Conservation (phyloP, 1,140 invertebrate genomes). For the Zaprionus kolodkinae region DNA sequence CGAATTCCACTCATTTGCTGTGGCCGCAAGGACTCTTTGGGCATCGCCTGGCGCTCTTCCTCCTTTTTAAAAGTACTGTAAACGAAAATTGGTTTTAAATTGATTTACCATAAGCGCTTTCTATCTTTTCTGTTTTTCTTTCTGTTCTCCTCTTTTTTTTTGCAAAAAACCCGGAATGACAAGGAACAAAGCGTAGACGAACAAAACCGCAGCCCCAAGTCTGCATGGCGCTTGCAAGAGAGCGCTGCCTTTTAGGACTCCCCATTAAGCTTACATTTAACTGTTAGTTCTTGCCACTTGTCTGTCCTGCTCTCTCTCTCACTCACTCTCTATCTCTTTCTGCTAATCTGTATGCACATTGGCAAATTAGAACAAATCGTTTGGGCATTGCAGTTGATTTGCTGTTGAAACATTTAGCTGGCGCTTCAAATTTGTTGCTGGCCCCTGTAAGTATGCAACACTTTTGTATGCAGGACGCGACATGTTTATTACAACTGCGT, state of each 20-base stretch:
- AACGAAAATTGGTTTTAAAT: conserved; percentile 80
- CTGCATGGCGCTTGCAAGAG: not conserved
- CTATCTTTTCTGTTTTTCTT: not conserved
- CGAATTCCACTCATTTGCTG: conserved; percentile 62
- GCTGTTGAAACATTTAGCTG: conserved; percentile 44
- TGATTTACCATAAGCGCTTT: conserved; percentile 76
- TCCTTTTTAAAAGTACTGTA: conserved; percentile 21
- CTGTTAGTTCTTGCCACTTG: conserved; percentile 1
- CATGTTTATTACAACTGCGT: conserved; percentile 65
- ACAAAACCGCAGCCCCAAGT: conserved; percentile 28
- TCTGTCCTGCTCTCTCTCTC: not conserved
- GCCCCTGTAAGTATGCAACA: conserved; percentile 31
- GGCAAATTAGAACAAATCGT: conserved; percentile 72
- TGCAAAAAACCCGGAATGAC: conserved; percentile 12
- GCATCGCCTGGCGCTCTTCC: conserved; percentile 1
- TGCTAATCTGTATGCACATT: conserved; percentile 72
- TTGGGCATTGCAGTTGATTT: conserved; percentile 71
- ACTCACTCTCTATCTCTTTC: not conserved
- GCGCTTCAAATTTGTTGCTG: conserved; percentile 33
- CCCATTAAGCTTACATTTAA: conserved; percentile 20
- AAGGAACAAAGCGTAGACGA: conserved; percentile 24
- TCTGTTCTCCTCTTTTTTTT: too few species aligned
- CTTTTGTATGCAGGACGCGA: conserved; percentile 58
- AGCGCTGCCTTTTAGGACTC: conserved; percentile 12
- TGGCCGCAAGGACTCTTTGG: conserved; percentile 49